phyloP scores from a whole-genome alignment of 2,113 vertebrate species.

The Chaetodon auriga region DNA sequence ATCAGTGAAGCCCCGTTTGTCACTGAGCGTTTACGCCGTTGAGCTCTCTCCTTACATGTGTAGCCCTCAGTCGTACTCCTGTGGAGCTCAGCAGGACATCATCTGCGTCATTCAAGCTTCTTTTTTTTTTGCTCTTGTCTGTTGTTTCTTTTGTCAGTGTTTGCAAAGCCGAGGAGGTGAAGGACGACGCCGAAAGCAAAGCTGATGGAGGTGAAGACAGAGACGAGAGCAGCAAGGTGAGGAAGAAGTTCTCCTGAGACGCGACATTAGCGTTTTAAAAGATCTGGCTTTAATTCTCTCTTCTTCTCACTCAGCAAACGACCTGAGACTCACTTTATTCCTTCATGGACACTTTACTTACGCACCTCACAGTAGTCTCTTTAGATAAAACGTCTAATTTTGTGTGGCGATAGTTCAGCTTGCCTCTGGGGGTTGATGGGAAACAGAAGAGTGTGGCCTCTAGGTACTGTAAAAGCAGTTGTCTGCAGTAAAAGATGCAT shows the following conservation, averaged over 20 bases:
- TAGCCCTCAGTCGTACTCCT: not conserved
- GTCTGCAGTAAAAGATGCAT: slow-evolving; percentile 6
- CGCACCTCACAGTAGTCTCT: not conserved
- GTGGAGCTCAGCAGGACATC: not conserved
- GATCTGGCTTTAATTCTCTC: not conserved
- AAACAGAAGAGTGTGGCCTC: not conserved
- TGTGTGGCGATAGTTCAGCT: not conserved
- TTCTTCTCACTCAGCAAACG: not conserved
- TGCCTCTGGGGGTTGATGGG: not conserved
- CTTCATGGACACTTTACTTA: not conserved
- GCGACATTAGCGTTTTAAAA: not conserved
- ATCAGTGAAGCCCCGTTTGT: not conserved
- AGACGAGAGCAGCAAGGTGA: slow-evolving; percentile 78
- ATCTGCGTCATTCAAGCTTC: not conserved
- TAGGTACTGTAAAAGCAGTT: not conserved
- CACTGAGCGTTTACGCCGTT: not conserved
- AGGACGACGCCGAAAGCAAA: slow-evolving; percentile 75
- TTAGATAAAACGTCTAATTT: not conserved
- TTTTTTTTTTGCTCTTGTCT: not conserved
- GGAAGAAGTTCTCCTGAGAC: not conserved
- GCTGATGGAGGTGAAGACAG: slow-evolving; percentile 70
- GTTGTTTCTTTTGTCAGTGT: slow-evolving; percentile 56
- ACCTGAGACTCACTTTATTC: not conserved
- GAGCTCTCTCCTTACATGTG: not conserved
- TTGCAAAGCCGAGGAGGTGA: slow-evolving; percentile 76